Conservation (phyloP, 2,113 vertebrate genomes). For the Oryzias melastigma region DNA sequence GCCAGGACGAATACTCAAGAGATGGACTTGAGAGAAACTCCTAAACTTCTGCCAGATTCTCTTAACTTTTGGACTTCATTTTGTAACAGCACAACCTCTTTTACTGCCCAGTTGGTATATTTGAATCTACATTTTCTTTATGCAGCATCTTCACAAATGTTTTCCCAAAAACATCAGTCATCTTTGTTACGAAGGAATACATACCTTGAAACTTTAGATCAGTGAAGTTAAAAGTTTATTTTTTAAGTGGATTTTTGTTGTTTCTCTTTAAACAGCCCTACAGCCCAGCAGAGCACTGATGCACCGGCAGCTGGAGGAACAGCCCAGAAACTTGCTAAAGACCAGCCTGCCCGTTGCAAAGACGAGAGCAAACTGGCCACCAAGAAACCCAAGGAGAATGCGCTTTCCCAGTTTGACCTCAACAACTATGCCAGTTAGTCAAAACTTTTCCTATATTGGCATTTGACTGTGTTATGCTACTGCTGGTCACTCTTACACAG, state of each 20-base stretch:
- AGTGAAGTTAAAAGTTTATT: background rate
- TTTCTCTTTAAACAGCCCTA: slow-evolving; percentile 42
- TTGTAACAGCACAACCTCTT: no score
- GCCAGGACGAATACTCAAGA: no score
- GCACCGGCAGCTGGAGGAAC: slow-evolving; percentile 60
- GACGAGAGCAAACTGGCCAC: slow-evolving; percentile 89
- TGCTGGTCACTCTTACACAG: background rate
- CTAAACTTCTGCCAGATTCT: no score
- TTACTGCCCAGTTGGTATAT: no score
- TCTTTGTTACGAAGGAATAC: no score
- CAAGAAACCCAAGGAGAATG: slow-evolving; percentile 96
- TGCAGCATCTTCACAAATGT: no score
- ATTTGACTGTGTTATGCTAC: background rate
- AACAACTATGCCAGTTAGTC: slow-evolving; percentile 98
- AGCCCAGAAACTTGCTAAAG: slow-evolving; percentile 81
- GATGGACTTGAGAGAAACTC: no score
- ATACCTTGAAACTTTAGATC: no score
- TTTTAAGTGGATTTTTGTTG: background rate
- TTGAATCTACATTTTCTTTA: no score
- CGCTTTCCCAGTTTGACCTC: slow-evolving; percentile 96
- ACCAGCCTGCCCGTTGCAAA: slow-evolving; percentile 84
- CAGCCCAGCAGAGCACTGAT: slow-evolving; percentile 79
- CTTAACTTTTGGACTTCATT: no score
- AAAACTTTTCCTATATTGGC: background rate
- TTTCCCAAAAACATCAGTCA: no score